A percentile compares a stretch with the other conserved stretches of the same genome.
Conservation (phyloP, 2,888 invertebrate genomes). For the Halocaridina rubra region DNA sequence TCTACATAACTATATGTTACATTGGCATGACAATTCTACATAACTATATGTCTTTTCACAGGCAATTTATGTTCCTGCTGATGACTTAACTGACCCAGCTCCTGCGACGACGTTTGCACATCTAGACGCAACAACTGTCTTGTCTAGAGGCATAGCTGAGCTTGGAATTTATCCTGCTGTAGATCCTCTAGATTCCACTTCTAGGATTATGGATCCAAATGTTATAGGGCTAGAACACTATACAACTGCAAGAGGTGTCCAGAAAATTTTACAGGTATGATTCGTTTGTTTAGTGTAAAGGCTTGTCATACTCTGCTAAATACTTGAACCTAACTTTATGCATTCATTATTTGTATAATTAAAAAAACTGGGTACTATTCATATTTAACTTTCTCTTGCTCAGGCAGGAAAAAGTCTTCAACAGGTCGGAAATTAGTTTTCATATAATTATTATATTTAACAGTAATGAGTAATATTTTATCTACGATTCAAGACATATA, state of each 20-base stretch:
- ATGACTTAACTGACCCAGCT: slow-evolving; percentile 66
- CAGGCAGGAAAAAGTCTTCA: too few relatives aligned
- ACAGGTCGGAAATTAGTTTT: too few relatives aligned
- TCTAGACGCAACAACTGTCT: slow-evolving; percentile 66
- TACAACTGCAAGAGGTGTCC: slow-evolving; percentile 64
- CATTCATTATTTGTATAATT: too few relatives aligned
- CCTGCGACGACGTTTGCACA: slow-evolving; percentile 67
- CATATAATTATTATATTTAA: too few relatives aligned
- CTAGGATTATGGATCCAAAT: slow-evolving; percentile 65
- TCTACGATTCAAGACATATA: too few relatives aligned
- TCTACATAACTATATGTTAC: too few relatives aligned
- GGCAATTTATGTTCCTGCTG: slow-evolving; percentile 67
- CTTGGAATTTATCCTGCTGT: slow-evolving; percentile 67
- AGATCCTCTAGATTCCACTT: slow-evolving; percentile 66
- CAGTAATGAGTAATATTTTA: too few relatives aligned
- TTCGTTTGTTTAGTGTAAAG: neutral
- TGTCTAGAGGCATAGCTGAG: slow-evolving; percentile 65
- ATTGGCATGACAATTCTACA: too few relatives aligned
- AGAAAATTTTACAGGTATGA: slow-evolving; percentile 63
- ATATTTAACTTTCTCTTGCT: too few relatives aligned
- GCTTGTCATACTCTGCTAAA: neutral
- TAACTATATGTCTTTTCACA: too few relatives aligned
- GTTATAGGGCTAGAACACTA: slow-evolving; percentile 66
- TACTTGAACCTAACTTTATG: too few relatives aligned
- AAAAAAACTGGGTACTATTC: too few relatives aligned